These are phyloP conservation scores for Syrphus vitripennis DNA, from an alignment of 2,888 invertebrate species.

Conservation along the genomic window DNA sequence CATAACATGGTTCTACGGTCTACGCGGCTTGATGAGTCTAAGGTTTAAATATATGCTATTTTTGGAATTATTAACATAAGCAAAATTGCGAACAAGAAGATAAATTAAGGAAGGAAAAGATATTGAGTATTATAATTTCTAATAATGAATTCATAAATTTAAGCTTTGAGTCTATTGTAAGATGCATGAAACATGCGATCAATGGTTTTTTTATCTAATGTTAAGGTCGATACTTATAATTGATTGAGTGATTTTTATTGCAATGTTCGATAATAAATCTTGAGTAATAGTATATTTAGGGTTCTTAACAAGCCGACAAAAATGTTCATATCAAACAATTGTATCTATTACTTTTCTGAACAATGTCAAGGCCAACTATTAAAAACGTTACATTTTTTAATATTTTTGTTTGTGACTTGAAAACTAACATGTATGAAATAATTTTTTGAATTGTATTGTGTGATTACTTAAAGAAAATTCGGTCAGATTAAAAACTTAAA, in stretches of 20 bases:
- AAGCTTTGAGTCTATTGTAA: background rate
- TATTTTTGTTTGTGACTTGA: too few relatives aligned
- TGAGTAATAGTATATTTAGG: background rate
- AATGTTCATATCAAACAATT: too few relatives aligned
- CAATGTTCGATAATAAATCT: background rate
- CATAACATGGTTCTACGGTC: background rate
- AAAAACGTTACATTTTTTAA: too few relatives aligned
- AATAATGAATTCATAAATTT: background rate
- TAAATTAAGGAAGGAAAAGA: background rate
- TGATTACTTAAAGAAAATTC: too few relatives aligned
- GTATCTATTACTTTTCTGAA: too few relatives aligned
- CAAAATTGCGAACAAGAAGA: background rate
- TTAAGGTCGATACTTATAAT: background rate
- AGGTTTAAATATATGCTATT: background rate
- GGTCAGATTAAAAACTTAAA: too few relatives aligned
- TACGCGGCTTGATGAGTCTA: background rate
- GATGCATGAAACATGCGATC: background rate
- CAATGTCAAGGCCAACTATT: too few relatives aligned
- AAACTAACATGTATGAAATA: too few relatives aligned
- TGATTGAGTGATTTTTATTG: background rate
- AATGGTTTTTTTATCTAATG: background rate
- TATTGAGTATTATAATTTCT: background rate
- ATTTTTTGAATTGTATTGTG: too few relatives aligned
- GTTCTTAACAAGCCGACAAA: background rate
- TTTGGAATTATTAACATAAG: background rate